Conservation (phyloP, 2,888 invertebrate species). For the Galerucella calmariensis region DNA sequence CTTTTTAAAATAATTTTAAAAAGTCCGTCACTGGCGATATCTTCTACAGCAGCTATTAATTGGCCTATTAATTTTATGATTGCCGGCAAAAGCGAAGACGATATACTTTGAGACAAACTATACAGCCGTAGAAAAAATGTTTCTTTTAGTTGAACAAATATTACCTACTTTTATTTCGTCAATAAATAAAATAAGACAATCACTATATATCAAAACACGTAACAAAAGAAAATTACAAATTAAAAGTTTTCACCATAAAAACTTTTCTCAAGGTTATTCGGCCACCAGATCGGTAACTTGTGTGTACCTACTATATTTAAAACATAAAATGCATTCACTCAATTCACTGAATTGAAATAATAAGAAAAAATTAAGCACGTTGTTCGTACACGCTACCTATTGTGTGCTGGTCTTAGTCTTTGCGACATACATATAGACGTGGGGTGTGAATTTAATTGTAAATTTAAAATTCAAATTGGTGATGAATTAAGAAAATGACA, state of each 20-base stretch:
- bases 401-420: background rate
- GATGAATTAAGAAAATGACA: slow-evolving; percentile 3
- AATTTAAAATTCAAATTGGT: slow-evolving; percentile 7
- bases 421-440: background rate
- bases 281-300: background rate
- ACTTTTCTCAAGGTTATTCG: background rate
- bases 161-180: no score
- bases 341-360: slow-evolving; percentile 23
- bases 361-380: slow-evolving; percentile 32
- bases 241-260: slow-evolving; percentile 15
- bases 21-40: no score
- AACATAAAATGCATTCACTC: slow-evolving; percentile 13
- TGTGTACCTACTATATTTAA: background rate
- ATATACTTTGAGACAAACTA: no score
- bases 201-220: background rate
- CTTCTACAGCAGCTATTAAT: no score
- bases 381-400: slow-evolving; percentile 32
- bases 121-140: no score
- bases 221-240: slow-evolving; percentile 6
- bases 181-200: no score
- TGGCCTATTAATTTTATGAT: no score
- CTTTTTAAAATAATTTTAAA: no score
- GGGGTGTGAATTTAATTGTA: slow-evolving; percentile 8
- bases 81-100: no score
- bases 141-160: no score